These are phyloP conservation scores for Diaperis boleti DNA, from an alignment of 2,888 invertebrate genomes.

Conservation along the genomic window DNA sequence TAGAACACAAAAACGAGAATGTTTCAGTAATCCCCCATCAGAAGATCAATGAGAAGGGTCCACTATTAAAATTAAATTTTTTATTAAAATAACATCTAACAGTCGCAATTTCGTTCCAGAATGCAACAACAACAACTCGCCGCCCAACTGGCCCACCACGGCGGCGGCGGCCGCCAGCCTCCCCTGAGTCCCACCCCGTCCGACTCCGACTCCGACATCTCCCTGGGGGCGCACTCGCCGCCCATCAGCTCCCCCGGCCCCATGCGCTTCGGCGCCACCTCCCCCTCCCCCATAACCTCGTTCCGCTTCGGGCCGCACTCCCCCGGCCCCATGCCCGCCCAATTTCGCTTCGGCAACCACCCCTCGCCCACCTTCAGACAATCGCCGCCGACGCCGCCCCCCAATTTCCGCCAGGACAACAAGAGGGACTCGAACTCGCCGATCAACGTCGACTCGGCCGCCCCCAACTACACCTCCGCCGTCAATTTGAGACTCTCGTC, in stretches of 20 bases:
- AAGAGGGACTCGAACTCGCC: slow-evolving; percentile 58
- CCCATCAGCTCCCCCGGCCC: slow-evolving; percentile 64
- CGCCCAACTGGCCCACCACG: slow-evolving; percentile 63
- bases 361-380: slow-evolving; percentile 58
- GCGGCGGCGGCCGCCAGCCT: slow-evolving; percentile 57
- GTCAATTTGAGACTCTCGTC: slow-evolving; percentile 54
- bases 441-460: slow-evolving; percentile 57
- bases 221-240: slow-evolving; percentile 65
- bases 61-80: too few species aligned
- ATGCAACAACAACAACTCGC: slow-evolving; percentile 66
- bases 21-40: too few species aligned
- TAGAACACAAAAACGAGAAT: too few species aligned
- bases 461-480: slow-evolving; percentile 50
- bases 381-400: slow-evolving; percentile 54
- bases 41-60: too few species aligned
- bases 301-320: slow-evolving; percentile 66
- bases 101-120: slow-evolving; percentile 61
- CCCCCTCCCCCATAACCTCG: slow-evolving; percentile 60
- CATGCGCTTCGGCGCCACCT: slow-evolving; percentile 55
- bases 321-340: slow-evolving; percentile 66
- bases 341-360: slow-evolving; percentile 63
- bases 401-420: slow-evolving; percentile 56
- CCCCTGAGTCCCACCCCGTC: slow-evolving; percentile 64
- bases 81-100: too few species aligned
- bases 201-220: slow-evolving; percentile 67